phyloP scores from a whole-genome alignment of 2,888 invertebrate species.

The Abrostola triplasia region DNA sequence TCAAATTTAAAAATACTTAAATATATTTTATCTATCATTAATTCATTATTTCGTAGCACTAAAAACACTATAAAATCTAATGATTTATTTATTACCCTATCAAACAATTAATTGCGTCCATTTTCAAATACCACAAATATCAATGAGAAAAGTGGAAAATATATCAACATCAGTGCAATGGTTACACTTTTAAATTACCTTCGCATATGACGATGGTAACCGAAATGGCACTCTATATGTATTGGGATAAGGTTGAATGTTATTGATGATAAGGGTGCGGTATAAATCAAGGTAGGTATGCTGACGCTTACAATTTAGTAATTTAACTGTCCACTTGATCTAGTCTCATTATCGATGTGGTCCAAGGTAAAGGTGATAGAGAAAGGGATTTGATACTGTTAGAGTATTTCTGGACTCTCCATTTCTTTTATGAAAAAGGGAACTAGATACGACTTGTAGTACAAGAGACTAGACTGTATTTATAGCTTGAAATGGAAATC shows the following conservation, averaged over 20 bases:
- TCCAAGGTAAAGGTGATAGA: constrained; percentile 23
- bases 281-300: constrained; percentile 77
- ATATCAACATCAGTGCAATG: constrained; percentile 70
- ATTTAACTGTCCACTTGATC: constrained; percentile 82
- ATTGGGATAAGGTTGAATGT: constrained; percentile 27
- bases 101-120: constrained; percentile 62
- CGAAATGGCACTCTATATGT: constrained; percentile 19
- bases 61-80: constrained; percentile 39
- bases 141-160: constrained; percentile 69
- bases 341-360: constrained; percentile 69
- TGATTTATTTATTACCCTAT: constrained; percentile 55
- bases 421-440: too few species aligned
- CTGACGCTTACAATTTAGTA: constrained; percentile 79
- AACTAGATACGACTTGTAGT: too few species aligned
- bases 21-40: background rate
- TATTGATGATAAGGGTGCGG: constrained; percentile 13
- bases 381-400: constrained; percentile 2
- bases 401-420: too few species aligned
- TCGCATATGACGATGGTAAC: constrained; percentile 12
- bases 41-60: constrained; percentile 19
- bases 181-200: constrained; percentile 69
- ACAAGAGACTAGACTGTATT: too few species aligned
- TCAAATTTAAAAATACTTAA: background rate
- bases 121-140: constrained; percentile 65
- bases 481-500: too few species aligned